phyloP scores from a whole-genome alignment of 2,888 invertebrate species.

The Rhyacophila evoluta region DNA sequence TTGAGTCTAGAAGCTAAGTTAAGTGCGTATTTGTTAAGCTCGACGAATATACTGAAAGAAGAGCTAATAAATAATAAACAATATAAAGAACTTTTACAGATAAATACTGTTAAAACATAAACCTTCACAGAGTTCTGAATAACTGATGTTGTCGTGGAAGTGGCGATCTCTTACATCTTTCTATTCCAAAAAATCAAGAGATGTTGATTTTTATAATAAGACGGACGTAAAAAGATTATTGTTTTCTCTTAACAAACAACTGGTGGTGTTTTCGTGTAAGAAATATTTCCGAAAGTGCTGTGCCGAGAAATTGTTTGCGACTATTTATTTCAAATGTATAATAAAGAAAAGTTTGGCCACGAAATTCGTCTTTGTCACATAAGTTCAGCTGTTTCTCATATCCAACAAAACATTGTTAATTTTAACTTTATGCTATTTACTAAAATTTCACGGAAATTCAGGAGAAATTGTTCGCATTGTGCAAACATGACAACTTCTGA shows the following conservation, averaged over 20 bases:
- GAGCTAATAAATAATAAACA: no score
- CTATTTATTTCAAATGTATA: neutral
- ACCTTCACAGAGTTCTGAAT: no score
- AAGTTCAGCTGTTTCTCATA: slow-evolving; percentile 11
- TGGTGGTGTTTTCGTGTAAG: neutral
- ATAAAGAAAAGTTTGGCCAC: slow-evolving; percentile 10
- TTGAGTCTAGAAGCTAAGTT: no score
- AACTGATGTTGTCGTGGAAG: no score
- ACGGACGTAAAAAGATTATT: no score
- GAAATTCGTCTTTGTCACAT: slow-evolving; percentile 8
- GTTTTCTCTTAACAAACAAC: neutral
- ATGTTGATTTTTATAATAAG: no score
- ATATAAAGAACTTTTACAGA: no score
- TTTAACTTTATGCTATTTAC: neutral
- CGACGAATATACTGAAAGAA: no score
- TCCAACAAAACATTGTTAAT: slow-evolving; percentile 11
- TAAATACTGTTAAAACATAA: no score
- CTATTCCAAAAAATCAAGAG: no score
- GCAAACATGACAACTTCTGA: neutral
- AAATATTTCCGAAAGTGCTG: neutral
- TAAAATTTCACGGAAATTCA: neutral
- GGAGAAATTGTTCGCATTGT: neutral
- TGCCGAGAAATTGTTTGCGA: neutral
- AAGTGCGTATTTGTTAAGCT: no score
- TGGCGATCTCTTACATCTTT: no score